Base-by-base conservation (phyloP, 2,113 vertebrate genomes). In the Grallaria varia region DNA sequence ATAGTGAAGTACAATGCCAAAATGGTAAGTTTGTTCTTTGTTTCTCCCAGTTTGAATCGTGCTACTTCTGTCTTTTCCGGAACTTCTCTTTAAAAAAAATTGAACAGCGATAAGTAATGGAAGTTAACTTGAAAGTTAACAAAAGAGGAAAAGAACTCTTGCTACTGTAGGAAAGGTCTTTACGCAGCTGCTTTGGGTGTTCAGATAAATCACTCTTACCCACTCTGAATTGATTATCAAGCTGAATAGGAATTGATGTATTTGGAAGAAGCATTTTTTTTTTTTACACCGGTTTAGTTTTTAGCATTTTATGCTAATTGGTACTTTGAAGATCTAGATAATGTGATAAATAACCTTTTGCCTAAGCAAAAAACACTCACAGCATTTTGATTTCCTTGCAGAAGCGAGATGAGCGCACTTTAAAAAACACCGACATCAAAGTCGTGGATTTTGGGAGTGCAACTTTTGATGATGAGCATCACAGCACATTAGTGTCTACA, bases 361-460 rank as follows among this genome's bases (percentile, higher is more conserved):
- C 14, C 19, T 59, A 18, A 79, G 23, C 12, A 8, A 71, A 50
- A n/a, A n/a, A 21, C 13, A 27, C 20, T 94, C 39, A 96, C 56
- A 33, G 23, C 23, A 5, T 37, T 87, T 91, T 92, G 4, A 25
- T 87, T 95, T 62, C 84, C 35, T 97, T 94, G 91, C 93, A 99
- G 99, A 99, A 98, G 96, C 98, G 98, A 68, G 99, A 99, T 95
- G 99, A 99, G 59, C 98, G 99, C 39, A 99, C 98, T 10, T 75
- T 99, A 52, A 99, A 98, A 94, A 99, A 98, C 87, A 98, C 99
- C 33, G 98, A 99, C 88, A 98, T 99, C 72, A 99, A 99, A 96
- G 98, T 99, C 4, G 99, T 99, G 52, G 99, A 99, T 96, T 99
- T 99, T 97, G 99, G 99, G 87, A 99, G 99, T 63, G 99, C 99